Percentiles rank a stretch among this genome's conserved stretches.
Evolutionary conservation across 2,113 vertebrate species (phyloP).

Genomic region (Ammodytes dubius): DNA sequence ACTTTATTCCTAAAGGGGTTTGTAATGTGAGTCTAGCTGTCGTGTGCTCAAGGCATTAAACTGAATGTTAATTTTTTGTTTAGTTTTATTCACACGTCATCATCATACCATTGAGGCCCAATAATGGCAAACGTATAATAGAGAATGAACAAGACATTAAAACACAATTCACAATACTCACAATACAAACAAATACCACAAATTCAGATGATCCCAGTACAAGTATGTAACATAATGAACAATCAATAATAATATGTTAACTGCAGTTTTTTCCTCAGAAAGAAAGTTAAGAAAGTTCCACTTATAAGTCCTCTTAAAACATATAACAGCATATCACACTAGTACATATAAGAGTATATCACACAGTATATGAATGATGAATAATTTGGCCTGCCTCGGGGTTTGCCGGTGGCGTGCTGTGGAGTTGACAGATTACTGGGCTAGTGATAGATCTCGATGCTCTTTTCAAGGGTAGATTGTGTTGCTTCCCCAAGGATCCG

Average conservation of each 20-base stretch:
- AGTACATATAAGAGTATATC: neutral
- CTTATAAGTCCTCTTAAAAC: no score
- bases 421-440: constrained; percentile 49
- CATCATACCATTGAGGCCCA: neutral
- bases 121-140: no score
- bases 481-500: constrained; percentile 92
- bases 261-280: no score
- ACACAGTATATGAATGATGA: neutral
- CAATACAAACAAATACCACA: no score
- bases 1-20: constrained; percentile 21
- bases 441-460: constrained; percentile 87
- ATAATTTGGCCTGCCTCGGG: neutral
- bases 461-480: constrained; percentile 96
- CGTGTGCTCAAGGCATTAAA: constrained; percentile 12
- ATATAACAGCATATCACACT: no score
- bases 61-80: neutral
- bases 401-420: constrained; percentile 4
- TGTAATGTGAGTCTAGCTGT: constrained; percentile 14
- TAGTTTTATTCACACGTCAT: neutral
- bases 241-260: no score
- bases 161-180: no score
- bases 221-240: no score
- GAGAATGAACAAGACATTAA: no score
- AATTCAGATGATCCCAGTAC: no score
- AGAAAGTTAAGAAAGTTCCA: no score